A percentile compares a stretch with the other conserved stretches of the same genome.
Conservation (phyloP, 2,888 invertebrate species). For the Caenorhabditis drosophilae region DNA sequence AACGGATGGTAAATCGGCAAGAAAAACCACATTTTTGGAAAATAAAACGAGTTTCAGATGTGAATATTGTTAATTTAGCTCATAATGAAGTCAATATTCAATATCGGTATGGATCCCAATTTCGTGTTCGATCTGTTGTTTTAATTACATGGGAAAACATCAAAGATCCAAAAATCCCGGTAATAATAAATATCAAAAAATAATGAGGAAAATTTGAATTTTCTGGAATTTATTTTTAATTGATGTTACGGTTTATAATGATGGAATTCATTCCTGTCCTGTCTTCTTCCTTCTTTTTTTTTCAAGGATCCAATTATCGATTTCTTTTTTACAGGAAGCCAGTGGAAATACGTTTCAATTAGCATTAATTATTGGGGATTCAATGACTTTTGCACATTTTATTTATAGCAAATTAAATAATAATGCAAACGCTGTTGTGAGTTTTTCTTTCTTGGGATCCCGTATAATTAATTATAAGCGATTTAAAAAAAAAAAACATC, state of each 20-base stretch:
- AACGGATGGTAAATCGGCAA: slow-evolving; percentile 53
- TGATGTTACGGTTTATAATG: no score
- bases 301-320: neutral
- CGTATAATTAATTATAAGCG: no score
- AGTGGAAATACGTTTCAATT: slow-evolving; percentile 66
- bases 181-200: no score
- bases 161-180: slow-evolving; percentile 30
- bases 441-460: slow-evolving; percentile 20
- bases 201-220: no score
- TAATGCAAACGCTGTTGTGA: slow-evolving; percentile 58
- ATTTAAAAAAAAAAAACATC: neutral
- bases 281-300: no score
- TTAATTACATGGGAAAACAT: slow-evolving; percentile 67
- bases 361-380: slow-evolving; percentile 65
- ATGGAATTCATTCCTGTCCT: no score
- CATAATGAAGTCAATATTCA: slow-evolving; percentile 69
- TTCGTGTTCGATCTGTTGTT: slow-evolving; percentile 63
- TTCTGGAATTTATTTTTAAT: no score
- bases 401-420: slow-evolving; percentile 64
- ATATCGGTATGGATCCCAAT: slow-evolving; percentile 64
- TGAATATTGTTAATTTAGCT: slow-evolving; percentile 59
- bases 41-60: slow-evolving; percentile 50
- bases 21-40: neutral
- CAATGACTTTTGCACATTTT: slow-evolving; percentile 67
- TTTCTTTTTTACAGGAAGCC: slow-evolving; percentile 17